Conservation (phyloP, 2,888 invertebrate species). For the Tetrapedia diversipes region DNA sequence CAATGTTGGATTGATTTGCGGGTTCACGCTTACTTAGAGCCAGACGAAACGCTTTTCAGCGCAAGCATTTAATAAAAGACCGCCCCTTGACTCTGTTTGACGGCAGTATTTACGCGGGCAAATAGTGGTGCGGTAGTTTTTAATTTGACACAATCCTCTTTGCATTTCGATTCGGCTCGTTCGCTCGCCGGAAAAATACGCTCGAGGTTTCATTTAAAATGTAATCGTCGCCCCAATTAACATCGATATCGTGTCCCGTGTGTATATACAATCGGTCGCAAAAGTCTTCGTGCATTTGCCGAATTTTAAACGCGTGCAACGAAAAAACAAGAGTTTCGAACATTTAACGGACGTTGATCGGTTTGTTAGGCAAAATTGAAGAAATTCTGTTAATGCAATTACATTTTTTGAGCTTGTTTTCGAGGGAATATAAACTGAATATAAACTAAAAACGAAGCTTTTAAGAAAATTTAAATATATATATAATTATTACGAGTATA, state of each 20-base stretch:
- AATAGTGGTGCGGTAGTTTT: constrained; percentile 26
- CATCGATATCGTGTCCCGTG: constrained; percentile 29
- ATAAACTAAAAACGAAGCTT: too few relatives aligned
- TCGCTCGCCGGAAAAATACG: constrained; percentile 41
- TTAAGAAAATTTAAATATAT: too few relatives aligned
- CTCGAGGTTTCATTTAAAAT: constrained; percentile 49
- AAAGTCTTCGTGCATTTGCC: too few relatives aligned
- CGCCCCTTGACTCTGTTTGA: constrained; percentile 21
- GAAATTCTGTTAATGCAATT: too few relatives aligned
- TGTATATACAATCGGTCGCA: neutral
- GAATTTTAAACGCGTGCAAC: too few relatives aligned
- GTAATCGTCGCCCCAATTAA: constrained; percentile 52
- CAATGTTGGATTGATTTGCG: constrained; percentile 1
- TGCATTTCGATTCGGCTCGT: constrained; percentile 28
- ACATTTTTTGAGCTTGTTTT: too few relatives aligned
- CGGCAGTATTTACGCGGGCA: constrained; percentile 21
- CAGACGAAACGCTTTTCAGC: constrained; percentile 5
- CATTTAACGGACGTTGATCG: too few relatives aligned
- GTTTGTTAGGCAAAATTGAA: too few relatives aligned
- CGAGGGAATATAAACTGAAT: too few relatives aligned
- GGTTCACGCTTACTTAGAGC: neutral
- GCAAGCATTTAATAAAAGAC: constrained; percentile 19
- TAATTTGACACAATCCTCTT: constrained; percentile 19
- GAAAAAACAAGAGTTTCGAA: too few relatives aligned
- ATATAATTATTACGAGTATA: too few relatives aligned